Evolutionary conservation across 2,797 vertebrate species (phyloP), one percentile per base, ranked within the genome.

Genomic region (Gambelia wislizenii): DNA sequence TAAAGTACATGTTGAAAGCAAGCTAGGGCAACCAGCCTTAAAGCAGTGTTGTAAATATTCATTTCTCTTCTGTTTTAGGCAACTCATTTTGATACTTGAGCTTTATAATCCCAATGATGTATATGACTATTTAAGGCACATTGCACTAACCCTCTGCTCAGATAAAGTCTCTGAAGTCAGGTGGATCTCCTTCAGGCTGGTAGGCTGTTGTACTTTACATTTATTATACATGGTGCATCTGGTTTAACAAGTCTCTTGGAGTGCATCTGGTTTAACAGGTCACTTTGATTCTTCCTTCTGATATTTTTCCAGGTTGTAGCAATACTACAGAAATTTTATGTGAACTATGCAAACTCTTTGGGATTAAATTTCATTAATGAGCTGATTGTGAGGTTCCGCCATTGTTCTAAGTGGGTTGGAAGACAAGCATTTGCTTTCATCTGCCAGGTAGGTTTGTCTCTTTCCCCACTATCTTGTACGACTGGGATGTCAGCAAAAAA

Each of bases 401-500:
- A 96, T 92, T 96, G 96, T 84, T 89, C 97, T 52, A 96, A 97
- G 94, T 97, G 97, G 97, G 96, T 97, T 27, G 96, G 97, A 64
- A 96, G 97, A 91, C 97, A 97, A 85, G 97, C 97, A n/a, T 97
- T 97, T 81, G 96, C 97, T 33, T 97, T 97, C 95, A 97, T 97
- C 59, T 97, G 97, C 87, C 97, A 97, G 97, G 97, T 97, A 86
- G 92, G 96, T 70, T 33, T 14, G 10, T 27, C 84, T 78, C 83
- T 81, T 2, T 4, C 47, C 2, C 18, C 16, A n/a, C 75, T 86
- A 67, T 18, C 33, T 61, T 25, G 10, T 49, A 30, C 27, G 1
- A n/a, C 36, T 76, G 84, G 14, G n/a, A 25, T 76, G 36, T 69
- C 47, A 54, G 20, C 52, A 44, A 27, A 54, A 36, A 75, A 67